Evolutionary conservation across 2,888 invertebrate genomes (phyloP).

Genomic region (Oxyteleia sp.): DNA sequence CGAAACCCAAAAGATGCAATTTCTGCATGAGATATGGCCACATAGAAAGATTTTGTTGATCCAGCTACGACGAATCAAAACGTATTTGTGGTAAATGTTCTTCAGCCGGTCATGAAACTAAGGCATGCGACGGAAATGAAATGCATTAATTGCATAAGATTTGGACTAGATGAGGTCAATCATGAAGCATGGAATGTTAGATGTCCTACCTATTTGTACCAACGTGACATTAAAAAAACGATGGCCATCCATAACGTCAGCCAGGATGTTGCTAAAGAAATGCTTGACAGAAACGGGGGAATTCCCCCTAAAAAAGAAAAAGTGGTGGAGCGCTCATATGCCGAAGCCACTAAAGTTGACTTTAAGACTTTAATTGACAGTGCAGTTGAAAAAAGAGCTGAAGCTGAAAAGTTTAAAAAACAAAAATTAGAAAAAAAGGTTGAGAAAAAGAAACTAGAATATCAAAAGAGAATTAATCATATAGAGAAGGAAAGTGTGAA

Average conservation of each 20-base stretch:
- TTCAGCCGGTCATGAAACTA: neutral
- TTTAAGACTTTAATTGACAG: no score
- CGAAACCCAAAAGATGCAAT: neutral
- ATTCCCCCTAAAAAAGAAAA: constrained; percentile 7
- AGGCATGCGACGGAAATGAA: neutral
- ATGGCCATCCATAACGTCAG: constrained; percentile 19
- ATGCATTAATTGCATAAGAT: constrained; percentile 10
- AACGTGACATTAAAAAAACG: constrained; percentile 14
- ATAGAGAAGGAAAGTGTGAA: no score
- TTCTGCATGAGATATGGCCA: constrained; percentile 13
- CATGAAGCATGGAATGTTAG: neutral
- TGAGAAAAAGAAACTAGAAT: no score
- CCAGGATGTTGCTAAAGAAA: neutral
- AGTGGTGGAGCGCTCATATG: no score
- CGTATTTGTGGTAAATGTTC: neutral
- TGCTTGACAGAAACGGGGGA: constrained; percentile 4
- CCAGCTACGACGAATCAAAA: neutral
- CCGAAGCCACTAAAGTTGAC: constrained; percentile 1
- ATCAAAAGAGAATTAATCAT: no score
- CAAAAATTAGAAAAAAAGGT: neutral
- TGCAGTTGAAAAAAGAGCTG: no score
- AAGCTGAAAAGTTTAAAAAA: no score
- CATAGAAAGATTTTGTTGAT: constrained; percentile 1
- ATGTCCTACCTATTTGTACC: neutral
- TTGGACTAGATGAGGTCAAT: neutral